Conservation (phyloP, 2,113 vertebrate genomes). For the Verasper variegatus region DNA sequence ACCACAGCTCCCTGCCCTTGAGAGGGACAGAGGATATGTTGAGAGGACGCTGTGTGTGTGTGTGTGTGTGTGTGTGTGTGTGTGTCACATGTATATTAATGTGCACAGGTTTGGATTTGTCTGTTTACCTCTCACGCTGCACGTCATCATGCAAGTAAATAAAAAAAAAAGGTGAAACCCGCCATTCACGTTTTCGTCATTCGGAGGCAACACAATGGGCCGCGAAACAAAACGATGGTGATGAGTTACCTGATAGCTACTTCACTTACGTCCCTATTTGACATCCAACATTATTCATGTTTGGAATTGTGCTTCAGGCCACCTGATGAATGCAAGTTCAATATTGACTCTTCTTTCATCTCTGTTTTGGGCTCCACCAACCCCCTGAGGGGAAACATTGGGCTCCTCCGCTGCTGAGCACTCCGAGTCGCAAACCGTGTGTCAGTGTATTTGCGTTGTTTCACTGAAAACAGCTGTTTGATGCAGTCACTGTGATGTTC, state of each 20-base stretch:
- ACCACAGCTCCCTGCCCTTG: constrained; percentile 74
- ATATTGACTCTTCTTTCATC: neutral
- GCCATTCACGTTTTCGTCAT: neutral
- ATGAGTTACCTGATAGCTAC: no score
- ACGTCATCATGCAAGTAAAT: neutral
- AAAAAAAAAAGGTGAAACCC: neutral
- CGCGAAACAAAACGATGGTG: no score
- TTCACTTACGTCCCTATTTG: no score
- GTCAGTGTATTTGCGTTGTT: no score
- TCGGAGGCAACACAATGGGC: no score
- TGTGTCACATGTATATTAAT: constrained; percentile 7
- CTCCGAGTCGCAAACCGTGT: no score
- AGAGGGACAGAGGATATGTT: constrained; percentile 63
- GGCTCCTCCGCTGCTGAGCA: no score
- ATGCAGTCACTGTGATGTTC: neutral
- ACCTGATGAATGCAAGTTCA: neutral
- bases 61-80: neutral
- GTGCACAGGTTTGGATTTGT: neutral
- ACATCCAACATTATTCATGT: no score
- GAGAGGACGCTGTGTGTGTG: constrained; percentile 34
- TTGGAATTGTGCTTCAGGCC: no score
- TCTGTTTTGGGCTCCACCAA: neutral
- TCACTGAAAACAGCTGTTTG: neutral
- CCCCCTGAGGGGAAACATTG: no score
- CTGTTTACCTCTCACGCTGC: neutral